Evolutionary conservation across 1,140 invertebrate genomes (phyloP), one percentile per base, ranked within the genome.

Genomic region (Batillaria attramentaria): DNA sequence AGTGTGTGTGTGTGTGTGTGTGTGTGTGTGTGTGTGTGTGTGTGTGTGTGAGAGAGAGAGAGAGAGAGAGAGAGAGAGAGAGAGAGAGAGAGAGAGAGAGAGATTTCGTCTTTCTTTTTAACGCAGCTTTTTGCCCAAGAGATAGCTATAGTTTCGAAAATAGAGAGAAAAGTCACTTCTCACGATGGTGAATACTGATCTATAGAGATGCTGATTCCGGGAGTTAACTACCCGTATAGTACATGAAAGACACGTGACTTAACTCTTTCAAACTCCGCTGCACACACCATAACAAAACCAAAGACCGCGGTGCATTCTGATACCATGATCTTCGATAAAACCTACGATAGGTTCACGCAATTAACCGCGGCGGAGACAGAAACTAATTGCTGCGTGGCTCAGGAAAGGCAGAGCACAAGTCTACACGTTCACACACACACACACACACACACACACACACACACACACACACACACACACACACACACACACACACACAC

Each of bases 1-100:
- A n/a, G 57, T n/a, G 57, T 60, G 57, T n/a, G 57, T n/a, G 57
- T n/a, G 57, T n/a, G 57, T n/a, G 57, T n/a, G 57, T n/a, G 57
- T n/a, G 57, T 60, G 57, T 60, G 57, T 60, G 57, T 60, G 8
- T 60, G 57, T 60, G 57, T 60, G 57, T 60, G 57, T 60, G 57
- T 60, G 57, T 60, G 57, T 60, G 57, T 60, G 57, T 60, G 57
- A 60, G 57, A 6, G 24, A 8, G 24, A 8, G 57, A n/a, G 24
- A 60, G 72, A 57, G 50, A 31, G 31, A 60, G 72, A 75, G 50
- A 35, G 50, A 57, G 72, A 60, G 28, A 35, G 31, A 60, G 50
- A 28, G 50, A 35, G 18, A 50, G 72, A 75, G 31, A 31, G 31
- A 60, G 72, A 75, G 33, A 33, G 31, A 60, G 46, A 50, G 46